phyloP scores from a whole-genome alignment of 2,888 invertebrate species.

The Lasioglossum oenotherae region DNA sequence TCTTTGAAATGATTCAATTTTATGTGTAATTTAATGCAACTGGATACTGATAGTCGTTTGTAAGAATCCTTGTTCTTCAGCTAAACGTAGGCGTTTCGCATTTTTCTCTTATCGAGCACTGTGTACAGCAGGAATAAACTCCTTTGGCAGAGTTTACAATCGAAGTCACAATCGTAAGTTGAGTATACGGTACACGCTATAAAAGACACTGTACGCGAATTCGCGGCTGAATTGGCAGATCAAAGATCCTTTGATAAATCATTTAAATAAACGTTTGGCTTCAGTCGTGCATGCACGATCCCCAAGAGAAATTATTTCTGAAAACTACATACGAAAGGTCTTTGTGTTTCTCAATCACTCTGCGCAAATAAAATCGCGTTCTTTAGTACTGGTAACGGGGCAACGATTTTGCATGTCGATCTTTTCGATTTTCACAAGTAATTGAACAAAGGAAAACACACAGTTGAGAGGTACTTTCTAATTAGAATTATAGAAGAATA shows the following conservation, averaged over 20 bases:
- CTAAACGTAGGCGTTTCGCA: background rate
- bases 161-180: background rate
- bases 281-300: background rate
- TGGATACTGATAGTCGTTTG: background rate
- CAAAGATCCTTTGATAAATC: conserved; percentile 42
- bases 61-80: background rate
- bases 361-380: background rate
- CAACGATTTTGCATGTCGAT: background rate
- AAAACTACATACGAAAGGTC: conserved; percentile 34
- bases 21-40: background rate
- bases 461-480: background rate
- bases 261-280: conserved; percentile 8
- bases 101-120: background rate
- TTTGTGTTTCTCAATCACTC: conserved; percentile 18
- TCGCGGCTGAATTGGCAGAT: conserved; percentile 13
- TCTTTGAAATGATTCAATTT: background rate
- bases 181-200: background rate
- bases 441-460: background rate
- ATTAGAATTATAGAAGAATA: background rate
- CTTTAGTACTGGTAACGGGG: background rate
- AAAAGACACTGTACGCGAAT: background rate
- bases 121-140: background rate
- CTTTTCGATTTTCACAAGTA: background rate
- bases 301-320: conserved; percentile 50
- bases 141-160: background rate